Evolutionary conservation across 35 echinoderm and acorn worm species (phyloP), one percentile per base, ranked within the genome.

Genomic region (Ophiothrix spiculata): DNA sequence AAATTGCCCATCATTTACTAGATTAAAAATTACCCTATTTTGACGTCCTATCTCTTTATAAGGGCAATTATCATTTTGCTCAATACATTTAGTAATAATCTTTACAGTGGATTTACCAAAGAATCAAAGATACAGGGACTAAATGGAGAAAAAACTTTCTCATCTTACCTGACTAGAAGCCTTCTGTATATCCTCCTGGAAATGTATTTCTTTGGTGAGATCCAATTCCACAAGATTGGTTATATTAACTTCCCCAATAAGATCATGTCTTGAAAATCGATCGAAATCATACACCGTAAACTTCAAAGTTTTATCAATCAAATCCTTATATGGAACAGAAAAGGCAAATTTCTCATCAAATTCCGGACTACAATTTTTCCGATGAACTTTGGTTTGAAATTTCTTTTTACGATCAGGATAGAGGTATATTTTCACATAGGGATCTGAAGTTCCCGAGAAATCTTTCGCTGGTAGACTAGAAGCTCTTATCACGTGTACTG

Each of bases 241-340:
- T 4, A 97, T 64, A 2, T 79, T 90, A 40, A 97, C 91, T 79
- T 93, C 94, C 56, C 90, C 94, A 73, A 97, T 97, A 32, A 97
- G 76, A 81, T 97, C 94, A 80, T 97, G 94, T 64, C 94, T 85
- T n/a, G 94, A 97, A 40, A 93, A 97, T 56, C 93, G 81, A 79
- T 96, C 93, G 75, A 96, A 96, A 73, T 96, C 93, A 77, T 96
- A 96, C 41, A 96, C 91, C 23, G 93, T 96, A 63, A 96, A 97
- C 42, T 97, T 97, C 45, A 97, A 76, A 81, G 94, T 93, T 80
- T 88, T 92, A 31, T 89, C 79, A 34, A 78, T 79, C 41, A 97
- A 64, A 46, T 97, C 94, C 49, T 86, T 90, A 82, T 90, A 97
- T 0, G 90, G 90, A 76, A 97, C 87, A 35, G 86, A 79, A 69